Percentiles rank a stretch among this genome's conserved stretches.
These are phyloP conservation scores for Pelobates fuscus DNA, from an alignment of 2,113 vertebrate genomes.

Conservation along the genomic window DNA sequence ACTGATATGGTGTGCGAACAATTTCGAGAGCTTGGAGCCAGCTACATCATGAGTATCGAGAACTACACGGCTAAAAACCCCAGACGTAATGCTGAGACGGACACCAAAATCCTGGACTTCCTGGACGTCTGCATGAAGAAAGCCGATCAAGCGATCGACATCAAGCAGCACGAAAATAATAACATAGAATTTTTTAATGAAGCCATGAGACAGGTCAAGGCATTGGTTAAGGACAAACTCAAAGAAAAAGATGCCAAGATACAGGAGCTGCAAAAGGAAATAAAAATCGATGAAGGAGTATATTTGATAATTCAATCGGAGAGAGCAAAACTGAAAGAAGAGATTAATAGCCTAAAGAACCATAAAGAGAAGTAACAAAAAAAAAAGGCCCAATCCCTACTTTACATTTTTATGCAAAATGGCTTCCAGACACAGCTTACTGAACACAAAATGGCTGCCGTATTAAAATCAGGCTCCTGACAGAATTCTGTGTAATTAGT, in stretches of 20 bases:
- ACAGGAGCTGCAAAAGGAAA: neutral
- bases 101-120: neutral
- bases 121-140: constrained; percentile 6
- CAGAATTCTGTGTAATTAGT: no score
- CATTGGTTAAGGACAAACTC: neutral
- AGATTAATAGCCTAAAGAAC: no score
- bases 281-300: no score
- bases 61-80: neutral
- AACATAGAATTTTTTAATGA: neutral
- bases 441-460: no score
- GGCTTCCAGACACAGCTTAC: no score
- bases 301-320: no score
- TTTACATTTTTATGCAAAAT: no score
- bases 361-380: no score
- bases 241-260: neutral
- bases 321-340: no score
- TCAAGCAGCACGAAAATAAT: neutral
- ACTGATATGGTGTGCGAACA: neutral
- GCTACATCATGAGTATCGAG: neutral
- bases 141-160: constrained; percentile 2
- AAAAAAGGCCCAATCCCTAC: no score
- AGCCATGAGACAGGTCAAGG: neutral
- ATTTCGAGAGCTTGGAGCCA: neutral
- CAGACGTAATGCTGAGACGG: neutral
- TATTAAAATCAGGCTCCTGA: no score